These are phyloP conservation scores for Epinotia ramella DNA, from an alignment of 2,888 invertebrate genomes.

Conservation along the genomic window DNA sequence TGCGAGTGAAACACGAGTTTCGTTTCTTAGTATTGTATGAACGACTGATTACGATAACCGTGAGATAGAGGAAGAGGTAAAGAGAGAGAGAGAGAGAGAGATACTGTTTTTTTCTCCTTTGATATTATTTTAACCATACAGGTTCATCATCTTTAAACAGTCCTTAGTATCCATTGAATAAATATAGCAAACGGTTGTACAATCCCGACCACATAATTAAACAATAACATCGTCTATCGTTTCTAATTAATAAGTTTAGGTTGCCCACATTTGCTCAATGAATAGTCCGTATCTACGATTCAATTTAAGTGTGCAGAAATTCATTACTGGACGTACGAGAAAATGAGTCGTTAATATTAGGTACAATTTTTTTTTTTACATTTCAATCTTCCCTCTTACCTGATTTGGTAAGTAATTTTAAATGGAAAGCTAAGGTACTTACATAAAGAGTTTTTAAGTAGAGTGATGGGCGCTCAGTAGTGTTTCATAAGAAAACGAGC, in stretches of 20 bases:
- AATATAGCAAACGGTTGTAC: slow-evolving; percentile 32
- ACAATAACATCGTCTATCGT: slow-evolving; percentile 42
- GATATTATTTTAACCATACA: slow-evolving; percentile 26
- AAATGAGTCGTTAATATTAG: slow-evolving; percentile 46
- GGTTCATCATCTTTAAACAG: slow-evolving; percentile 12
- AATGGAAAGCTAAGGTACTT: slow-evolving; percentile 20
- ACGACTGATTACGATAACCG: too few relatives aligned
- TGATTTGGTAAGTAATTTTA: slow-evolving; percentile 17
- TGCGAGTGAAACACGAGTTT: too few relatives aligned
- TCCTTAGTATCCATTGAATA: slow-evolving; percentile 16
- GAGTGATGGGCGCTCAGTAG: slow-evolving; percentile 21
- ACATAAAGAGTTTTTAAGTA: slow-evolving; percentile 17
- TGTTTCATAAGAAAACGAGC: slow-evolving; percentile 68
- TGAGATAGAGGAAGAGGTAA: too few relatives aligned
- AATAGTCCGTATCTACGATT: slow-evolving; percentile 3
- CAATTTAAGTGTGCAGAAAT: slow-evolving; percentile 21
- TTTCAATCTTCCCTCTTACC: slow-evolving; percentile 18
- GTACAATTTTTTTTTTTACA: slow-evolving; percentile 7
- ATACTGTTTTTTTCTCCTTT: background rate
- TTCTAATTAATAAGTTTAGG: slow-evolving; percentile 39
- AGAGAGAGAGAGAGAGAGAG: background rate
- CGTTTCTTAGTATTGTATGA: too few relatives aligned
- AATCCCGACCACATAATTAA: slow-evolving; percentile 33
- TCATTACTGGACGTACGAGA: slow-evolving; percentile 6
- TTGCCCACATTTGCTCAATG: slow-evolving; percentile 25